Evolutionary conservation across 2,888 invertebrate genomes (phyloP).

Genomic region (Xestia xanthographa): DNA sequence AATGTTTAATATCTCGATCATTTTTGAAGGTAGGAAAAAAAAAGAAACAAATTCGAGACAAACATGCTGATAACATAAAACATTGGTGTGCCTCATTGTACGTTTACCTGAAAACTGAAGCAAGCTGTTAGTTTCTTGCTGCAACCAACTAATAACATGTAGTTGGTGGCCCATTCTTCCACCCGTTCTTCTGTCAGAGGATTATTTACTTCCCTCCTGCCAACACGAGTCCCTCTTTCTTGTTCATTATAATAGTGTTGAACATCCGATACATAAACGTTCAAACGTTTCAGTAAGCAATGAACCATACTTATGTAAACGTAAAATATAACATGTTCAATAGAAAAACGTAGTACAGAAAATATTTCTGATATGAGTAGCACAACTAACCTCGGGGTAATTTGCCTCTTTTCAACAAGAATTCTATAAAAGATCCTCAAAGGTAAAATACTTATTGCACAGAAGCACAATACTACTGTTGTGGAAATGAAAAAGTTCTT

Average conservation of each 20-base stretch:
- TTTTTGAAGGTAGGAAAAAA: too few species aligned
- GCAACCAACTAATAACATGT: constrained; percentile 24
- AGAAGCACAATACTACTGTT: neutral
- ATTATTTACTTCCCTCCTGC: neutral
- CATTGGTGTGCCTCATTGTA: neutral
- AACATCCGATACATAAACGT: neutral
- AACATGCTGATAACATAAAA: too few species aligned
- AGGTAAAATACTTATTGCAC: neutral
- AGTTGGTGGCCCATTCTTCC: constrained; percentile 27
- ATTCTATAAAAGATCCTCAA: neutral
- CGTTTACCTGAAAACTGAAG: constrained; percentile 33
- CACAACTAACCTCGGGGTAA: accelerated
- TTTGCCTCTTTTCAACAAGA: accelerated
- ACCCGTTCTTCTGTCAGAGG: neutral
- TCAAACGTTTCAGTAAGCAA: constrained; percentile 1
- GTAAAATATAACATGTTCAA: constrained; percentile 26
- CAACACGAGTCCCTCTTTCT: neutral
- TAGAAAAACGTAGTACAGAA: constrained; percentile 8
- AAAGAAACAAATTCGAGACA: too few species aligned
- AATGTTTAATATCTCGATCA: too few species aligned
- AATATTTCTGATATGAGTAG: neutral
- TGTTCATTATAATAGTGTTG: neutral
- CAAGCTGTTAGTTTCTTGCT: constrained; percentile 19
- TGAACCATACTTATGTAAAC: constrained; percentile 5
- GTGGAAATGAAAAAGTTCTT: neutral